Percentiles rank a stretch among this genome's conserved stretches.
Conservation (phyloP, 2,888 invertebrate genomes). For the Molanna angustata region DNA sequence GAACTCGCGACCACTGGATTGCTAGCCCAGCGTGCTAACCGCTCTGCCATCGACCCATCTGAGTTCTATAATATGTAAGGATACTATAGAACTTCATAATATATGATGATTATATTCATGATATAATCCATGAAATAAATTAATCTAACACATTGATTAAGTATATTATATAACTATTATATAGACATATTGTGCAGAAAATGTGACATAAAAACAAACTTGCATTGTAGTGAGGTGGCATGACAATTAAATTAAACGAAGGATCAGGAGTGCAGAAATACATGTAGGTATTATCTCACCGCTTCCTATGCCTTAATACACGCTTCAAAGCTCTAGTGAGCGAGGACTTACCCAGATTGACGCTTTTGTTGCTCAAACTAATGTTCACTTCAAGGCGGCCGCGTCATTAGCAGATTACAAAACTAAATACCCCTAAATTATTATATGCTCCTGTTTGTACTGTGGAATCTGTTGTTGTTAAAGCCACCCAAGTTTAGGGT, state of each 20-base stretch:
- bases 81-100: too few relatives aligned
- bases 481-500: conserved; percentile 12
- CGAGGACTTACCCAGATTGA: conserved; percentile 11
- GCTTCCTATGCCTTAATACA: conserved; percentile 4
- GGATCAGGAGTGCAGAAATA: conserved; percentile 16
- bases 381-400: conserved; percentile 16
- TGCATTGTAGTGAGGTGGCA: too few relatives aligned
- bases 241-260: neutral
- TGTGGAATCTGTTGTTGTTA: conserved; percentile 6
- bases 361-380: conserved; percentile 19
- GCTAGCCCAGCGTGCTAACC: too few relatives aligned
- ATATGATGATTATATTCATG: too few relatives aligned
- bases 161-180: too few relatives aligned
- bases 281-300: conserved; percentile 3
- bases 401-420: conserved; percentile 20
- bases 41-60: too few relatives aligned
- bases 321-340: conserved; percentile 4
- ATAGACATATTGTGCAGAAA: too few relatives aligned
- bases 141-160: too few relatives aligned
- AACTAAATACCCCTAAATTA: conserved; percentile 20
- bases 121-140: too few relatives aligned
- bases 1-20: too few relatives aligned
- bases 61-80: too few relatives aligned
- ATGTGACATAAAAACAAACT: too few relatives aligned
- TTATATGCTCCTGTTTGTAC: conserved; percentile 13